Percentiles rank a stretch among this genome's conserved stretches.
phyloP scores from a whole-genome alignment of 2,113 vertebrate species.

The Carassius carassius region DNA sequence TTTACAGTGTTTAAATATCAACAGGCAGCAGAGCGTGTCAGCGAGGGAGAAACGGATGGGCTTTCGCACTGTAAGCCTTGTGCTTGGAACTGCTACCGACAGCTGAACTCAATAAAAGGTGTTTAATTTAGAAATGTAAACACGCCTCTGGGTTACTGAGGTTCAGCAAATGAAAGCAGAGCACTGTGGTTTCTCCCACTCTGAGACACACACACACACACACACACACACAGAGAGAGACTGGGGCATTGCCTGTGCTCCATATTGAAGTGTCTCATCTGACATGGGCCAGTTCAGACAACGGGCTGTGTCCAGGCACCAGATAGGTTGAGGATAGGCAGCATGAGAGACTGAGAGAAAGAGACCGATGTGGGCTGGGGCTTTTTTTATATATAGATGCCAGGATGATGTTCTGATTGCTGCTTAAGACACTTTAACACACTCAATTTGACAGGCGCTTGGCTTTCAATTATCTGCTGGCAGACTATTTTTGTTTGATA shows the following conservation, averaged over 20 bases:
- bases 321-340: neutral
- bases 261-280: slow-evolving; percentile 38
- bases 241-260: neutral
- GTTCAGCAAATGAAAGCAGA: slow-evolving; percentile 45
- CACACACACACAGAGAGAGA: neutral
- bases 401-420: neutral
- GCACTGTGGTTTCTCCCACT: slow-evolving; percentile 41
- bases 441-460: neutral
- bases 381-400: neutral
- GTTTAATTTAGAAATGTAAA: slow-evolving; percentile 76
- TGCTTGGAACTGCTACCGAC: slow-evolving; percentile 64
- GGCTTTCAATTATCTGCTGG: slow-evolving; percentile 12
- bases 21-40: slow-evolving; percentile 49
- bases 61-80: slow-evolving; percentile 45
- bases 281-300: neutral
- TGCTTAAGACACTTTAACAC: neutral
- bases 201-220: neutral
- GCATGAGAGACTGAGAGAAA: neutral
- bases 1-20: slow-evolving; percentile 60
- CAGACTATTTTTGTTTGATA: slow-evolving; percentile 16
- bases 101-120: slow-evolving; percentile 70
- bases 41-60: slow-evolving; percentile 51
- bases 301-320: neutral
- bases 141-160: slow-evolving; percentile 59
- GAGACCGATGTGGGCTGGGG: too few species aligned